Evolutionary conservation across 2,113 vertebrate genomes (phyloP), one percentile per base, ranked within the genome.

Genomic region (Toxotes jaculatrix): DNA sequence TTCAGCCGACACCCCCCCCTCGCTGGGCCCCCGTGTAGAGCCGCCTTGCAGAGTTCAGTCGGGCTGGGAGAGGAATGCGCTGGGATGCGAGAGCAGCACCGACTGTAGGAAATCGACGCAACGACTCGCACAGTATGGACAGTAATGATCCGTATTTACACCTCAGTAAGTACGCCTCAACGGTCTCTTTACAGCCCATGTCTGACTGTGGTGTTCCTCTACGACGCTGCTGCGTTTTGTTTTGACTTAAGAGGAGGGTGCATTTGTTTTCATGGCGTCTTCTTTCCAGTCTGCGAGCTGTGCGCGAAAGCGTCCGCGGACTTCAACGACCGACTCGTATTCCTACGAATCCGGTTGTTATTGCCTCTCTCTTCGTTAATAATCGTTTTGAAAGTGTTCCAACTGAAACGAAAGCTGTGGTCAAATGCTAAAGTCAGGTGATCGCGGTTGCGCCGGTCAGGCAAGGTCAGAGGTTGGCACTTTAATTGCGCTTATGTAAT

Each of bases 391-490:
- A 45, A 56, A 71, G 72, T 62, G 38, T 77, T 77, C 51, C 77
- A 69, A 57, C 78, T 87, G 78, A 87, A 87, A 70, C 84, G 75
- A 85, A 90, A 87, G 75, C 73, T 65, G 81, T 80, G 88, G 79
- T 56, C 90, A 85, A 27, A 75, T 88, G 86, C 80, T 65, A 85
- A 83, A 90, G 94, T 95, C 93, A 94, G 93, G 93, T 95, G 95
- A 94, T 93, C 89, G 69, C 49, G 83, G 91, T 84, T 77, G 87
- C 89, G 93, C 85, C 86, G 91, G 90, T 93, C 92, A 87, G 93
- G 88, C 94, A 93, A 95, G 95, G 95, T 96, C 95, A 96, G 88
- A 93, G 95, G 95, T 95, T 93, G 93, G 94, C 95, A 94, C 92
- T 95, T 95, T 95, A 94, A 95, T 95, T 94, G 94, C 94, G 86